Conservation (phyloP, 2,113 vertebrate genomes). For the Chroicocephalus ridibundus region DNA sequence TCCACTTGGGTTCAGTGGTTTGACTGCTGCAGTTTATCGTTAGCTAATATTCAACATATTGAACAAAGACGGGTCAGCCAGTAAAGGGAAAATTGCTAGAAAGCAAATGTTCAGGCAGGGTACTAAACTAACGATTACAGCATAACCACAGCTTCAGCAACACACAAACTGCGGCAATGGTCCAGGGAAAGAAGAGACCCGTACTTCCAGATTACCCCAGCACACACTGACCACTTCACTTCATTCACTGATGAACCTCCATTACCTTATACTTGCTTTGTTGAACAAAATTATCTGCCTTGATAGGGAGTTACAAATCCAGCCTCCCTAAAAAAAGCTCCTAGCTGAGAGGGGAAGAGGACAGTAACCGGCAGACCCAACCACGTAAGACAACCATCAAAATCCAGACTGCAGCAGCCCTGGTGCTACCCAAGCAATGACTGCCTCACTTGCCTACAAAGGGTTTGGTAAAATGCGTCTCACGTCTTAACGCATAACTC, state of each 20-base stretch:
- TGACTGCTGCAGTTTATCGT: neutral
- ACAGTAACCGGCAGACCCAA: neutral
- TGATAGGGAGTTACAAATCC: neutral
- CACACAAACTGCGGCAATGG: neutral
- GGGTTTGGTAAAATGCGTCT: accelerated
- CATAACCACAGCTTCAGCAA: neutral
- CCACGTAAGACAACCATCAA: accelerated
- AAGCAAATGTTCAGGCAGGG: neutral
- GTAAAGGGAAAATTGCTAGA: neutral
- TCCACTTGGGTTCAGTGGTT: neutral
- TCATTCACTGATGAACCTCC: neutral
- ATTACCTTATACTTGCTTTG: neutral
- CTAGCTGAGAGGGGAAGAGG: neutral
- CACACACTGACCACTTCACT: neutral
- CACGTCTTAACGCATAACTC: accelerated
- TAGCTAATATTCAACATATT: neutral
- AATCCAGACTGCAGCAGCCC: neutral
- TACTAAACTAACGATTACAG: neutral
- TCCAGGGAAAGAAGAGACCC: neutral
- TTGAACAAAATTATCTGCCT: neutral
- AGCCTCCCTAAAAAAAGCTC: neutral
- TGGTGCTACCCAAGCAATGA: accelerated
- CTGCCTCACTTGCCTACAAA: neutral
- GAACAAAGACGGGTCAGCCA: neutral
- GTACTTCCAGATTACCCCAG: neutral